Conservation (phyloP, 2,113 vertebrate genomes). For the Azemiops feae region DNA sequence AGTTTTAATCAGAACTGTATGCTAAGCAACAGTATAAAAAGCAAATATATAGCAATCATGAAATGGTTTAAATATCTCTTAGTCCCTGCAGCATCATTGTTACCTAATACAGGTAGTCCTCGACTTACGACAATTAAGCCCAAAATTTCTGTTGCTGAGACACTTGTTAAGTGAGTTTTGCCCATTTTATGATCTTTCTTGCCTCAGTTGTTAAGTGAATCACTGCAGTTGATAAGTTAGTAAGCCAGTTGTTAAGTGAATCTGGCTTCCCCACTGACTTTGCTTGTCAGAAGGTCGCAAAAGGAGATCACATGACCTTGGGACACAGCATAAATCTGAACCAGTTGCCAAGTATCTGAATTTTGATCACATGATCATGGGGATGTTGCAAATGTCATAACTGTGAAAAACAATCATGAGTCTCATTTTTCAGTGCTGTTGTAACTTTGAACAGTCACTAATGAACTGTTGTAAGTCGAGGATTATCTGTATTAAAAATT, state of each 20-base stretch:
- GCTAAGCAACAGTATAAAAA: background rate
- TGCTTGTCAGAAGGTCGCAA: background rate
- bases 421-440: background rate
- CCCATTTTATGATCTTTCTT: background rate
- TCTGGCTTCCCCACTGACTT: background rate
- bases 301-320: background rate
- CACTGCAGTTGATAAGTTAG: background rate
- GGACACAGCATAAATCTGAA: background rate
- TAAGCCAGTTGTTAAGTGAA: background rate
- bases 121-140: background rate
- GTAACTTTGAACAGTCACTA: background rate
- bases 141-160: background rate
- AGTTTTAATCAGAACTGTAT: background rate
- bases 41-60: background rate
- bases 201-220: background rate
- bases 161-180: background rate
- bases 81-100: background rate
- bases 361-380: background rate
- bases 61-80: background rate
- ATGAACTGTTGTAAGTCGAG: background rate
- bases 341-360: background rate
- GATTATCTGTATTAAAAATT: background rate
- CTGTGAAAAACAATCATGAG: background rate
- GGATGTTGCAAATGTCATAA: background rate
- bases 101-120: background rate